Evolutionary conservation across 1,140 invertebrate species (phyloP), one percentile per base, ranked within the genome.

Genomic region (Bombus waltoni): DNA sequence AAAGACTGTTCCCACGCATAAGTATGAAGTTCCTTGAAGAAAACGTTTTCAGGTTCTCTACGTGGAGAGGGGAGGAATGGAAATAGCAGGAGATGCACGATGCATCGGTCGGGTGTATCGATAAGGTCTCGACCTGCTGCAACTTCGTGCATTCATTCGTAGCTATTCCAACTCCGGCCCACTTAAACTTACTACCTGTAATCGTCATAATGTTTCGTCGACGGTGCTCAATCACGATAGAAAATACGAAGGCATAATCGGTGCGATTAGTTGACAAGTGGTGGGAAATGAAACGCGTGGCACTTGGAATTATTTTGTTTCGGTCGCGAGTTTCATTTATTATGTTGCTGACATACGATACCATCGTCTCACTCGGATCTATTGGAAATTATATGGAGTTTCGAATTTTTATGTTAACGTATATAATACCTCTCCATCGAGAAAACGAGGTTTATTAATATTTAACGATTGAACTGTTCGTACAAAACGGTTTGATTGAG

Each of bases 51-150:
- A 18, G 70, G 57, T 66, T 86, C 81, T 47, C 75, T 83, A 57
- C 70, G 42, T 44, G 47, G 22, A n/a, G 32, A 18, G 74, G 59
- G 35, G 59, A 53, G 85, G 73, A 89, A 89, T 87, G 85, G 77
- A 70, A 89, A 85, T 87, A 79, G 25, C 62, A 65, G 76, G 40
- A 66, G 87, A 83, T 74, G 80, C 80, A 79, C 68, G 85, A 87
- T 80, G 73, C 76, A 75, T 83, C 75, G 82, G 53, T 72, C 62
- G 73, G 73, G 42, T 78, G 47, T 77, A 73, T 38, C 85, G 88
- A 87, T 90, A 89, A 87, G 89, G 85, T 89, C 85, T 74, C 85
- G 88, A 89, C 88, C 88, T 35, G 89, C 42, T 57, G 88, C 76
- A 83, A 62, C 88, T 81, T 78, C 85, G 85, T 82, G 85, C 79